A percentile compares a stretch with the other conserved stretches of the same genome.
Evolutionary conservation across 1,140 invertebrate species (phyloP).

Genomic region (Drusus annulatus): DNA sequence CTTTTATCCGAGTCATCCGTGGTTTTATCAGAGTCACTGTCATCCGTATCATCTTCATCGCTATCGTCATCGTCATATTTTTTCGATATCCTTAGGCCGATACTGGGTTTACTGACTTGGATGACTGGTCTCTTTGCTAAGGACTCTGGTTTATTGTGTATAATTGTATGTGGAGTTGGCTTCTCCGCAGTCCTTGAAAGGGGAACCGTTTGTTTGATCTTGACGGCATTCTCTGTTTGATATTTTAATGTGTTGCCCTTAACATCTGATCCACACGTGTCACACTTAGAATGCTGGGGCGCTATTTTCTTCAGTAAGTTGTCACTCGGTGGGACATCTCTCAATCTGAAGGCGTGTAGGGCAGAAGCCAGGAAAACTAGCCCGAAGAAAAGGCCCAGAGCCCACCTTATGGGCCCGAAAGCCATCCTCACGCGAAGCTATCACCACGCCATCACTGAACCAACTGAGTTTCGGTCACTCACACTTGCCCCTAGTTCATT

Average conservation of each 20-base stretch:
- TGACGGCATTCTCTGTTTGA: slow-evolving; percentile 12
- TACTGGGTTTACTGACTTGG: slow-evolving; percentile 40
- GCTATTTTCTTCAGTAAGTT: slow-evolving; percentile 59
- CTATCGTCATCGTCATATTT: slow-evolving; percentile 59
- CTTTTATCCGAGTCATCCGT: slow-evolving; percentile 51
- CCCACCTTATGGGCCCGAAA: slow-evolving; percentile 25
- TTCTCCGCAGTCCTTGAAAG: slow-evolving; percentile 11
- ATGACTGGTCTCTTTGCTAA: slow-evolving; percentile 36
- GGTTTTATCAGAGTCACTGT: slow-evolving; percentile 56
- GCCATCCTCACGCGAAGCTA: slow-evolving; percentile 15
- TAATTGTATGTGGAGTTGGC: background rate
- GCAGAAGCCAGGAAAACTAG: slow-evolving; percentile 67
- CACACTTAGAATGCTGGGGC: slow-evolving; percentile 43
- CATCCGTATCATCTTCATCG: slow-evolving; percentile 48
- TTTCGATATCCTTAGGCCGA: slow-evolving; percentile 41
- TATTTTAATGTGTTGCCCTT: background rate
- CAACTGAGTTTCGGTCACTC: background rate
- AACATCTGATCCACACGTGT: slow-evolving; percentile 29
- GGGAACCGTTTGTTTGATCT: slow-evolving; percentile 33
- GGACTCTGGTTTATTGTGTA: slow-evolving; percentile 37
- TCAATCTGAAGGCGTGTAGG: slow-evolving; percentile 69
- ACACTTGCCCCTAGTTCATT: slow-evolving; percentile 14
- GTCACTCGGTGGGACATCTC: slow-evolving; percentile 63
- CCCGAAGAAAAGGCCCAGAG: slow-evolving; percentile 64
- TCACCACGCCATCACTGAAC: slow-evolving; percentile 36